A percentile compares a stretch with the other conserved stretches of the same genome.
These are phyloP conservation scores for Propithecus perrieri DNA, from an alignment of 2,797 vertebrate genomes.

Conservation along the genomic window DNA sequence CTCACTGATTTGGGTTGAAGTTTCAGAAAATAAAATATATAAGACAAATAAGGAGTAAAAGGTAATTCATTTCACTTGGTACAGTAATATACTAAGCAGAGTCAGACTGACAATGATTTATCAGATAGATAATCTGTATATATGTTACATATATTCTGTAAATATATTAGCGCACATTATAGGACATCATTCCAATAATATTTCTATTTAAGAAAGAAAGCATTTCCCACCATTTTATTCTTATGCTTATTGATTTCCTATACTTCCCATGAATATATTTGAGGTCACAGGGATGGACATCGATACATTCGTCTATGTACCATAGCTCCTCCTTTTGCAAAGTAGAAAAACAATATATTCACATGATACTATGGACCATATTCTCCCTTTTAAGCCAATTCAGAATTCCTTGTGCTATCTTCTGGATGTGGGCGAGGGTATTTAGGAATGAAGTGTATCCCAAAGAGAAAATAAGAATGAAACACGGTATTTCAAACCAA, in stretches of 20 bases:
- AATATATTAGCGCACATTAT: background rate
- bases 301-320: background rate
- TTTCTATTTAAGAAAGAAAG: background rate
- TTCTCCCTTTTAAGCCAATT: background rate
- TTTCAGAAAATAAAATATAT: conserved; percentile 2
- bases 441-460: background rate
- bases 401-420: background rate
- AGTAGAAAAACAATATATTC: background rate
- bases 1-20: background rate
- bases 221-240: background rate
- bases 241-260: conserved; percentile 1
- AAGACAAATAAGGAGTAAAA: background rate
- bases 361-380: background rate
- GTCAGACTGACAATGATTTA: background rate
- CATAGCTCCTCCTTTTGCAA: background rate
- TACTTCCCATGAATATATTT: background rate
- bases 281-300: background rate
- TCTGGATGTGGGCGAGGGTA: background rate
- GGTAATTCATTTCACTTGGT: background rate
- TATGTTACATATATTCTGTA: background rate
- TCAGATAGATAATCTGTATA: background rate
- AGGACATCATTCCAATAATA: background rate
- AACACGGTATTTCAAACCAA: conserved; percentile 66
- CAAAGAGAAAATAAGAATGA: conserved; percentile 19
- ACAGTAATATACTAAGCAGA: background rate